A percentile compares a stretch with the other conserved stretches of the same genome.
phyloP scores from a whole-genome alignment of 2,113 vertebrate genomes.

The Channa maculata region DNA sequence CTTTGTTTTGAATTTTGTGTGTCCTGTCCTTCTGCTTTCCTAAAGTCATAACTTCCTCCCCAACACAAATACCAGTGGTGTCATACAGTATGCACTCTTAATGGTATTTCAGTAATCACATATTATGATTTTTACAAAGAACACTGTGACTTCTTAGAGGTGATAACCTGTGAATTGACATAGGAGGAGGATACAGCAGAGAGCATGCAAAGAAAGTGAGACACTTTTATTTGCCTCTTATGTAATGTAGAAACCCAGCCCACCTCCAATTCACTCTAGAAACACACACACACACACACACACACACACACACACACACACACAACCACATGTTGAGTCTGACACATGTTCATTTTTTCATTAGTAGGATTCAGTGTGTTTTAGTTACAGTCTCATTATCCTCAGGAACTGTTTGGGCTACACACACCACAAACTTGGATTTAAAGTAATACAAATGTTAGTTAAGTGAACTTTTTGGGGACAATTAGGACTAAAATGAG shows the following conservation, averaged over 20 bases:
- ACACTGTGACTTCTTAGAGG: conserved; percentile 24
- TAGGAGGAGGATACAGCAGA: conserved; percentile 18
- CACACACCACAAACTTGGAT: conserved; percentile 13
- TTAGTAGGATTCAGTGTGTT: background rate
- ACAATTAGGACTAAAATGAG: background rate
- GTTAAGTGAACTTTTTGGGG: background rate
- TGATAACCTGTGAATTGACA: conserved; percentile 30
- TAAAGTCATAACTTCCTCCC: conserved; percentile 73
- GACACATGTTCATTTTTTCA: conserved; percentile 31
- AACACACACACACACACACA: conserved; percentile 15
- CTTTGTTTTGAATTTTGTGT: conserved; percentile 61
- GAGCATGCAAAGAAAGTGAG: conserved; percentile 45
- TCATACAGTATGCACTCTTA: conserved; percentile 19
- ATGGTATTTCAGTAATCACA: conserved; percentile 32
- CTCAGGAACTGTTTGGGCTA: background rate
- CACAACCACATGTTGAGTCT: conserved; percentile 55
- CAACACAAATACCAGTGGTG: conserved; percentile 51
- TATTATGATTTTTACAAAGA: conserved; percentile 40
- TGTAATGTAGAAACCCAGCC: conserved; percentile 63
- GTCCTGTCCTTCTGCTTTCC: conserved; percentile 69
- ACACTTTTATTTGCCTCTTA: conserved; percentile 54
- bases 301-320: conserved; percentile 26
- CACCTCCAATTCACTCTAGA: conserved; percentile 40
- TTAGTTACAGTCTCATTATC: background rate
- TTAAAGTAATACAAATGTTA: background rate